Conservation (phyloP, 2,888 invertebrate genomes). For the Lamellibrachia columna region DNA sequence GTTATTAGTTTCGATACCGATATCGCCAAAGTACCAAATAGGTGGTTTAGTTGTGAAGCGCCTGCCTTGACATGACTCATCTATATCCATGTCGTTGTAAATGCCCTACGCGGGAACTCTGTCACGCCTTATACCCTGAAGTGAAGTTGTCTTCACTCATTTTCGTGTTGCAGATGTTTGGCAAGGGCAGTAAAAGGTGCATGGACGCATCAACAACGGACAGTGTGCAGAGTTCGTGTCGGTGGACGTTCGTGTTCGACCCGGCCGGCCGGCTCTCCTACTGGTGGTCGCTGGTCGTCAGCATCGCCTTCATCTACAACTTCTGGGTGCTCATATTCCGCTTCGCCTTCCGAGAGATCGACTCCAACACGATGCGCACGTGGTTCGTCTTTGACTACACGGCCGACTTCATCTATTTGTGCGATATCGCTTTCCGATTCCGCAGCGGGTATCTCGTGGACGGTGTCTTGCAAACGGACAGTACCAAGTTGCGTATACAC, state of each 20-base stretch:
- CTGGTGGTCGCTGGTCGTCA: slow-evolving; percentile 66
- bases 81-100: not conserved
- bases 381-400: slow-evolving; percentile 98
- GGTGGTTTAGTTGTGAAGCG: too few species aligned
- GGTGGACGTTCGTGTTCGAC: slow-evolving; percentile 91
- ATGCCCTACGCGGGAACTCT: not conserved
- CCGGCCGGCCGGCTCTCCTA: slow-evolving; percentile 87
- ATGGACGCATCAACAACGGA: slow-evolving; percentile 64
- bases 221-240: slow-evolving; percentile 73
- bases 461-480: slow-evolving; percentile 96
- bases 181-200: slow-evolving; percentile 13
- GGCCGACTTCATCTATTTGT: slow-evolving; percentile 93
- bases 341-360: slow-evolving; percentile 98
- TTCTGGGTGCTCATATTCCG: slow-evolving; percentile 66
- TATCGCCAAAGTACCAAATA: too few species aligned
- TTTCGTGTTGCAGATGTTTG: slow-evolving; percentile 8
- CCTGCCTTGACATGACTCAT: too few species aligned
- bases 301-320: slow-evolving; percentile 65
- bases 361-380: slow-evolving; percentile 81
- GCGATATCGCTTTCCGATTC: slow-evolving; percentile 97
- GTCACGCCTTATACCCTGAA: not conserved
- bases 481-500: slow-evolving; percentile 90
- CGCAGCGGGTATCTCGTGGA: slow-evolving; percentile 97
- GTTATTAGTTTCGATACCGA: too few species aligned
- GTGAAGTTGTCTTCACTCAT: not conserved